Percentiles rank a stretch among this genome's conserved stretches.
phyloP scores from a whole-genome alignment of 1,140 invertebrate genomes.

The Ceratosolen fusciceps region DNA sequence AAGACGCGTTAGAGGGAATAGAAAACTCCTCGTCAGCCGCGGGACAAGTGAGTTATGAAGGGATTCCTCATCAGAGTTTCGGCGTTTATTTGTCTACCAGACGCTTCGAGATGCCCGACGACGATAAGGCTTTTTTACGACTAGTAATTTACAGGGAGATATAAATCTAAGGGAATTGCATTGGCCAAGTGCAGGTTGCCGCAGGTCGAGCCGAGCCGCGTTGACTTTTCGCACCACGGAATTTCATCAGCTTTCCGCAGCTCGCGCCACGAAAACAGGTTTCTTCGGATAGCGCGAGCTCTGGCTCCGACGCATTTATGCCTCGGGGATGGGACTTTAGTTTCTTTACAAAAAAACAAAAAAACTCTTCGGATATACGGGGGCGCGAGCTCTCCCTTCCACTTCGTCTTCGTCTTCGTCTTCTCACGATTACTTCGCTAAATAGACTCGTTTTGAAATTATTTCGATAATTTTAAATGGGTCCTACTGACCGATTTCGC shows the following conservation, averaged over 20 bases:
- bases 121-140: constrained; percentile 26
- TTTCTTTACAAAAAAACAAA: not conserved
- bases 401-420: no score
- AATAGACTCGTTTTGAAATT: no score
- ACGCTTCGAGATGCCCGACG: not conserved
- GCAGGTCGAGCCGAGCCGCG: not conserved
- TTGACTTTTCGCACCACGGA: constrained; percentile 12
- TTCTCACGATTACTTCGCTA: no score
- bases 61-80: not conserved
- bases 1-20: not conserved
- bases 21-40: not conserved
- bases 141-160: constrained; percentile 14
- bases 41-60: constrained; percentile 30
- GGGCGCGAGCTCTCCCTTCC: no score
- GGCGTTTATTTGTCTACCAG: constrained; percentile 21
- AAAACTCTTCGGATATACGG: not conserved
- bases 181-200: not conserved
- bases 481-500: no score
- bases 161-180: constrained; percentile 12
- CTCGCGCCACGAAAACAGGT: not conserved
- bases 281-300: not conserved
- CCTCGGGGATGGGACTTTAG: not conserved
- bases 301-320: not conserved
- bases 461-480: no score
- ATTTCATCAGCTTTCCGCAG: not conserved